Base-by-base conservation (phyloP, 2,888 invertebrate genomes). In the Chymomyza amoena region DNA sequence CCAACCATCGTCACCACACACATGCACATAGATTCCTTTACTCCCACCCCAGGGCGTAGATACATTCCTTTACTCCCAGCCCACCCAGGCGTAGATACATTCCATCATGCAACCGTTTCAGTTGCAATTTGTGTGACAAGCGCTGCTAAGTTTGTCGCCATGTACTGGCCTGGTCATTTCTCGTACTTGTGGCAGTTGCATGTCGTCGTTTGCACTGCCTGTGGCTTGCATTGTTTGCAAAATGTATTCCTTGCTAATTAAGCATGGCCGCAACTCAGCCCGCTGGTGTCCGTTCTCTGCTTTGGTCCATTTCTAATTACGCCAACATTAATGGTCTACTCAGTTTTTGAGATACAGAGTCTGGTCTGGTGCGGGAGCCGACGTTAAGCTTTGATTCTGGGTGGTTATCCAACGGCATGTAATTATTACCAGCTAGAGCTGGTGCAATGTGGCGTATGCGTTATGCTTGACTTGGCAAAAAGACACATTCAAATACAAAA, bases 361-460 rank as follows among this genome's bases (percentile, higher is more conserved):
- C 65, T 36, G 28, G 36, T 64, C 68, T 39, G 62, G 28, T 51
- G 66, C 54, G n/a, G n/a, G 4, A 25, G 59, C 45, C 62, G 16
- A 59, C 18, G 32, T 56, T 68, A 39, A 39, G 25, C 39, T 57
- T 25, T 18, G 28, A 15, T 25, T 57, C 57, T 54, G 64, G 36
- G 66, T 45, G 52, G 64, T 76, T 75, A 81, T 88, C 83, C 85
- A 81, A 88, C 84, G 87, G 85, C 87, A 88, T 87, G 89, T 88
- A 88, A 84, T 84, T 88, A 84, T 84, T 79, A 83, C 89, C 2
- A 13, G 39, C 2, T n/a, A 45, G 13, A 1, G 10, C 13, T 45
- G 77, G 89, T 87, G 85, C 89, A 88, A 84, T 80, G 83, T 88
- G 70, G 89, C 89, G 83, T 88, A 84, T 88, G 80, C 88, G 83